Percentiles rank a stretch among this genome's conserved stretches.
Conservation (phyloP, 2,888 invertebrate genomes). For the Polydrusus tereticollis region DNA sequence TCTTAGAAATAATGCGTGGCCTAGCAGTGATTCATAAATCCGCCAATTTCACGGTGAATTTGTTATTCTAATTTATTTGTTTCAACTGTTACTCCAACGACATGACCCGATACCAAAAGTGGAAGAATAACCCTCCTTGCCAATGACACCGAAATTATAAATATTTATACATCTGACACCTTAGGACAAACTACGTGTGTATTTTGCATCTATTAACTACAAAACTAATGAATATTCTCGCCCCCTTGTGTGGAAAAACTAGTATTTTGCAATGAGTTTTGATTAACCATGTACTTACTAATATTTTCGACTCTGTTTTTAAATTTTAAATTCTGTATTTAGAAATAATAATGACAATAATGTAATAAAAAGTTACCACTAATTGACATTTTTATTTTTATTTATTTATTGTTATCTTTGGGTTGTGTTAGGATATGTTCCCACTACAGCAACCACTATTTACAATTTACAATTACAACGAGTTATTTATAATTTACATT, state of each 20-base stretch:
- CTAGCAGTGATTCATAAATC: neutral
- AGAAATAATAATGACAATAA: too few species aligned
- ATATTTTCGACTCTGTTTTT: too few species aligned
- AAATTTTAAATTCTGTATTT: too few species aligned
- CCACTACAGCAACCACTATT: too few species aligned
- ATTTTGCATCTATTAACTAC: slow-evolving; percentile 9
- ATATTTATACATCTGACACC: slow-evolving; percentile 19
- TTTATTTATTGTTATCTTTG: too few species aligned
- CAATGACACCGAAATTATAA: slow-evolving; percentile 15
- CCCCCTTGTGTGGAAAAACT: neutral
- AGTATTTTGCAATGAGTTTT: too few species aligned
- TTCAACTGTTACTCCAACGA: slow-evolving; percentile 11
- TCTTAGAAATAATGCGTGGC: neutral
- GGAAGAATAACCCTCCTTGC: neutral
- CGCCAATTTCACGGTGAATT: neutral
- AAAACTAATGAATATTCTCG: slow-evolving; percentile 1
- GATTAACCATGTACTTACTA: too few species aligned
- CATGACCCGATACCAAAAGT: slow-evolving; percentile 11
- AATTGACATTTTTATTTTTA: too few species aligned
- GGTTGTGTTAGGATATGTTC: too few species aligned
- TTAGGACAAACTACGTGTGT: neutral
- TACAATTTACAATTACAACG: too few species aligned
- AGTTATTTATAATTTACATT: too few species aligned
- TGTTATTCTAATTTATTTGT: slow-evolving; percentile 16
- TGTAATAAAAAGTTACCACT: too few species aligned